phyloP scores from a whole-genome alignment of 2,113 vertebrate species.

The Peucedramus taeniatus region DNA sequence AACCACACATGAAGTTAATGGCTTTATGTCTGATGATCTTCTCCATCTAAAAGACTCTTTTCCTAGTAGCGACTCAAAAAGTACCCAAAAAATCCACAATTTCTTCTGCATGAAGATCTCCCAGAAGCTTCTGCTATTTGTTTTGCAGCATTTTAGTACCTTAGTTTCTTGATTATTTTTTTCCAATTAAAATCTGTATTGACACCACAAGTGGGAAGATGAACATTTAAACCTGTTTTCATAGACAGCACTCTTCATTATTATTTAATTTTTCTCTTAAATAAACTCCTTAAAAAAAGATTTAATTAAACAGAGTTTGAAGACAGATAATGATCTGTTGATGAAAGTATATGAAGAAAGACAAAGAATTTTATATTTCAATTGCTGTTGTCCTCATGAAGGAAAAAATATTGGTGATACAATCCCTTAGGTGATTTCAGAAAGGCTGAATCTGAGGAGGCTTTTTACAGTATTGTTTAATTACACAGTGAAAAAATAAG shows the following conservation, averaged over 20 bases:
- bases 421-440: neutral
- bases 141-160: neutral
- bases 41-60: neutral
- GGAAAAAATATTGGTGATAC: neutral
- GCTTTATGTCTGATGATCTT: neutral
- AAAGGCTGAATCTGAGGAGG: neutral
- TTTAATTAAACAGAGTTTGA: neutral
- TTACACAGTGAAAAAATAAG: neutral
- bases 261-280: neutral
- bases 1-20: neutral
- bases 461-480: neutral
- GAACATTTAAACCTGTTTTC: neutral
- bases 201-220: neutral
- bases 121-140: neutral
- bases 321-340: neutral
- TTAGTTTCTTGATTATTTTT: neutral
- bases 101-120: neutral
- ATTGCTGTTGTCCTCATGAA: neutral
- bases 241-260: neutral
- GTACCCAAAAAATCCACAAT: neutral
- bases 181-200: neutral
- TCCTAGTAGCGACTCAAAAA: neutral
- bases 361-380: neutral
- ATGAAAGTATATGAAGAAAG: neutral
- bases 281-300: neutral